Conservation (phyloP, 2,888 invertebrate genomes). For the Acleris emargana region DNA sequence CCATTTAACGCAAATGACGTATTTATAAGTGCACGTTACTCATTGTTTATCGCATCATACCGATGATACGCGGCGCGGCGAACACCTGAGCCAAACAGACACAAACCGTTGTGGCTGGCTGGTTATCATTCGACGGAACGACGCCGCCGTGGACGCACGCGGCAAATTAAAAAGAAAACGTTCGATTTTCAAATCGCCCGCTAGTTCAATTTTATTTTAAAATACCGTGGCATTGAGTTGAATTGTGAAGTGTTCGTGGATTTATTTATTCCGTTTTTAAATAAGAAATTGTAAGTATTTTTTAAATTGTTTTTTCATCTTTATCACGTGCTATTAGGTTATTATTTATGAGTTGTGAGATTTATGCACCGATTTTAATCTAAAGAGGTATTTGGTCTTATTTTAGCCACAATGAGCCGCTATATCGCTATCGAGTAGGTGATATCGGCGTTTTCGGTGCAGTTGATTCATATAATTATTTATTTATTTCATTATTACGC, state of each 20-base stretch:
- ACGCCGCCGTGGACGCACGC: conserved; percentile 54
- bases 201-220: neutral
- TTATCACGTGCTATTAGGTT: neutral
- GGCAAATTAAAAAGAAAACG: conserved; percentile 40
- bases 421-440: too few relatives aligned
- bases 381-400: too few relatives aligned
- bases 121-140: conserved; percentile 65
- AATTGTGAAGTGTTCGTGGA: conserved; percentile 25
- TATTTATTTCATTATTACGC: too few relatives aligned
- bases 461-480: too few relatives aligned
- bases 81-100: conserved; percentile 40
- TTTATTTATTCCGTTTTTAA: neutral
- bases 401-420: too few relatives aligned
- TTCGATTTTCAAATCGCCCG: conserved; percentile 37
- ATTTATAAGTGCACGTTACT: conserved; percentile 21
- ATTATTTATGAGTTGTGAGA: too few relatives aligned
- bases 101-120: conserved; percentile 44
- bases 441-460: too few relatives aligned
- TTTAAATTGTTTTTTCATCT: neutral
- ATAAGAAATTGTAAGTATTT: conserved; percentile 4
- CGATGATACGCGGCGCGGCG: conserved; percentile 29
- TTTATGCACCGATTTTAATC: too few relatives aligned
- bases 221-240: neutral
- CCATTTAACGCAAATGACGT: conserved; percentile 21
- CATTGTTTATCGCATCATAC: conserved; percentile 19